These are phyloP conservation scores for Mythimna loreyi DNA, from an alignment of 2,888 invertebrate species.

Conservation along the genomic window DNA sequence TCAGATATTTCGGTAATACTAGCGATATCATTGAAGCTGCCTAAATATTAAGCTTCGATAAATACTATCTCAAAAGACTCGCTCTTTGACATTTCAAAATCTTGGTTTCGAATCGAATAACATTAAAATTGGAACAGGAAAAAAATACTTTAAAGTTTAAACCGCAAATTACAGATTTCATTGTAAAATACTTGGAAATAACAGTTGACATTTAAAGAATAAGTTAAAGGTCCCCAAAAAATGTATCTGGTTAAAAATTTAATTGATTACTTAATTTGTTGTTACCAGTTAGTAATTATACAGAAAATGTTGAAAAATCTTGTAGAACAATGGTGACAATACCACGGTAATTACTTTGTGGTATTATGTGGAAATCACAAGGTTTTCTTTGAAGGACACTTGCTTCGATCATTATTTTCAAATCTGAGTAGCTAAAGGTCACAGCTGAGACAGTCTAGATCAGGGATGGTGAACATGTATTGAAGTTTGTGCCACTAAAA, in stretches of 20 bases:
- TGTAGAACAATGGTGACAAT: conserved; percentile 49
- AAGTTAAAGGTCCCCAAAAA: background rate
- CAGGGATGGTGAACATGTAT: too few relatives aligned
- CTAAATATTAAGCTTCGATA: background rate
- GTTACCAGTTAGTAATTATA: conserved; percentile 16
- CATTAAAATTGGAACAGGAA: conserved; percentile 21
- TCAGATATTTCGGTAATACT: too few relatives aligned
- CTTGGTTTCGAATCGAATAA: background rate
- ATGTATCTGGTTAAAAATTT: background rate
- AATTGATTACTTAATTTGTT: conserved; percentile 16
- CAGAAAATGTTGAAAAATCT: conserved; percentile 16
- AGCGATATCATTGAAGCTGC: background rate
- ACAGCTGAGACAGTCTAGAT: background rate
- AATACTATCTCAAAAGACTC: background rate
- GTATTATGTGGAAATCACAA: conserved; percentile 47
- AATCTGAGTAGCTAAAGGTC: background rate
- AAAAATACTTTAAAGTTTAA: conserved; percentile 4
- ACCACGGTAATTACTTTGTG: conserved; percentile 15
- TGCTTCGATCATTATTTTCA: background rate
- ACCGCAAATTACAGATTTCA: conserved; percentile 6
- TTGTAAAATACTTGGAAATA: conserved; percentile 23
- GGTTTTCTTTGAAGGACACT: conserved; percentile 25
- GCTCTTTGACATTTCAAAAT: background rate
- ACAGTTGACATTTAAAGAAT: conserved; percentile 33
- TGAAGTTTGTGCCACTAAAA: too few relatives aligned